Conservation (phyloP, 2,888 invertebrate genomes). For the Sceliomorpha sp. region DNA sequence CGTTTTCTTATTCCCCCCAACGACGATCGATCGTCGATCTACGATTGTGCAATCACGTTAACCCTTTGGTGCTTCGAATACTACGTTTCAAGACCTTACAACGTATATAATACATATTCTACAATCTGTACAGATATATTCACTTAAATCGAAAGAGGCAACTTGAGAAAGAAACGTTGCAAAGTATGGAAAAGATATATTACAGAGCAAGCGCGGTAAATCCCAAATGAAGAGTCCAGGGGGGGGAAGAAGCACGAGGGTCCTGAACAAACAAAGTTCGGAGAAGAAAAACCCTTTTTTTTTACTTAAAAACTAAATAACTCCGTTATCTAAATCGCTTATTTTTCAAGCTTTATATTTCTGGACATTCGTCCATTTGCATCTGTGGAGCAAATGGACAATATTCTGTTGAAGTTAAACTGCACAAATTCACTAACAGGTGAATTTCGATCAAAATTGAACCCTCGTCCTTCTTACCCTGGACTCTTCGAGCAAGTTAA, state of each 20-base stretch:
- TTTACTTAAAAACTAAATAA: too few relatives aligned
- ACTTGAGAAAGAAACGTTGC: slow-evolving; percentile 1
- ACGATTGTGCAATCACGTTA: slow-evolving; percentile 30
- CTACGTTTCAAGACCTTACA: slow-evolving; percentile 21
- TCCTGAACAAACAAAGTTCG: too few relatives aligned
- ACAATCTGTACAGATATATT: slow-evolving; percentile 23
- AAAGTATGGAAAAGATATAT: slow-evolving; percentile 22
- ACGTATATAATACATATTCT: slow-evolving; percentile 20
- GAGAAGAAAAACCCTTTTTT: too few relatives aligned
- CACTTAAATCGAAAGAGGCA: slow-evolving; percentile 11
- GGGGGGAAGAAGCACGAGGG: neutral
- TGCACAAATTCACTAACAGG: too few relatives aligned
- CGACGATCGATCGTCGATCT: slow-evolving; percentile 14
- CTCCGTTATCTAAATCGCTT: too few relatives aligned
- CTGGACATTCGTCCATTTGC: too few relatives aligned
- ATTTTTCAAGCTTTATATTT: too few relatives aligned
- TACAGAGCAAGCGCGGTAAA: slow-evolving; percentile 10
- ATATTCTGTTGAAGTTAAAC: too few relatives aligned
- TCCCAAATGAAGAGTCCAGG: slow-evolving; percentile 10
- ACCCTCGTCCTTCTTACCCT: slow-evolving; percentile 3
- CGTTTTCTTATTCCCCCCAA: slow-evolving; percentile 27
- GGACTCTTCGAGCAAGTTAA: neutral
- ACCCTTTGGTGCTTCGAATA: slow-evolving; percentile 33
- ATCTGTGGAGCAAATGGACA: too few relatives aligned
- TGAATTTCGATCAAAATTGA: too few relatives aligned